Percentiles rank a stretch among this genome's conserved stretches.
phyloP scores from a whole-genome alignment of 2,113 vertebrate genomes.

The Nothobranchius furzeri region DNA sequence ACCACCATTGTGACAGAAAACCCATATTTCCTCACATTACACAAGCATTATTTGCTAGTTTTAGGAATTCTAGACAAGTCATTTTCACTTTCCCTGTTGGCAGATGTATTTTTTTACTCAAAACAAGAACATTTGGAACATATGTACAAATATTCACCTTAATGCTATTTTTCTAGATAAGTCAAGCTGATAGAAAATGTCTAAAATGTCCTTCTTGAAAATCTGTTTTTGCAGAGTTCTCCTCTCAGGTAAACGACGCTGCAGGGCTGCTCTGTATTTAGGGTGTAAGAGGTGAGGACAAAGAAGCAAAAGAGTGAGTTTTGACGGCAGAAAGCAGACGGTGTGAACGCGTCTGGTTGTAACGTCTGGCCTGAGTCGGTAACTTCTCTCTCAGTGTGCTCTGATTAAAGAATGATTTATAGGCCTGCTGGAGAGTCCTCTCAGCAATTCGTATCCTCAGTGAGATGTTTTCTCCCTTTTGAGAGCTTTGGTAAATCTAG shows the following conservation, averaged over 20 bases:
- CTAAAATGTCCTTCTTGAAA: too few relatives aligned
- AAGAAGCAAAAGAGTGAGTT: constrained; percentile 41
- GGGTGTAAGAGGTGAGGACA: constrained; percentile 11
- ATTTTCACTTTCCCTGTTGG: too few relatives aligned
- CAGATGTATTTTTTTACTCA: too few relatives aligned
- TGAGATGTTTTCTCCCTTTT: constrained; percentile 76
- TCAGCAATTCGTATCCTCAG: constrained; percentile 80
- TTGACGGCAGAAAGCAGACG: constrained; percentile 53
- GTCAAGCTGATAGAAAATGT: too few relatives aligned
- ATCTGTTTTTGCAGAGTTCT: neutral
- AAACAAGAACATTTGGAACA: too few relatives aligned
- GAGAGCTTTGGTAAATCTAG: constrained; percentile 82
- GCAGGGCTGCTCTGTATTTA: constrained; percentile 17
- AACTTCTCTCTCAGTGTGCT: constrained; percentile 72
- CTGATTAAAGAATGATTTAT: constrained; percentile 90
- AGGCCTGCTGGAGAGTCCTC: constrained; percentile 71
- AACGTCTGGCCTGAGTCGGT: constrained; percentile 72
- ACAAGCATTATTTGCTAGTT: too few relatives aligned
- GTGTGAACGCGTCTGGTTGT: constrained; percentile 73
- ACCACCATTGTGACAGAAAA: too few relatives aligned
- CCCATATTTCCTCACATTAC: too few relatives aligned
- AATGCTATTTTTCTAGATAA: too few relatives aligned
- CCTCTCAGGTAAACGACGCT: constrained; percentile 5
- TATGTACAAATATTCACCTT: too few relatives aligned
- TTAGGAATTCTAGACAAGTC: too few relatives aligned